Percentiles rank a stretch among this genome's conserved stretches.
Conservation (phyloP, 2,113 vertebrate species). For the Podocnemis expansa region DNA sequence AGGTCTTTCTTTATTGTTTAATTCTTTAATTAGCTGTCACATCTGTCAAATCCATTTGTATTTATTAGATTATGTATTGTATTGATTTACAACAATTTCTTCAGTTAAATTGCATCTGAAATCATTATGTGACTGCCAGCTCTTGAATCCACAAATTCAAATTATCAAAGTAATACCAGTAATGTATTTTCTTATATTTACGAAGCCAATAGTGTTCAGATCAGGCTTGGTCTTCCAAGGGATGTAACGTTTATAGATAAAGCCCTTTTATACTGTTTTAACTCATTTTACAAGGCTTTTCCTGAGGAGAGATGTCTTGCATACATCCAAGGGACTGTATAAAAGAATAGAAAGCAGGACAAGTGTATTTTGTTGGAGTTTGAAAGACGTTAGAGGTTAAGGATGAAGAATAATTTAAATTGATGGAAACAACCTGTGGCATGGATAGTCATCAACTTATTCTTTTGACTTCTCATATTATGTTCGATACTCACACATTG, state of each 20-base stretch:
- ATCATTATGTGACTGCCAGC: background rate
- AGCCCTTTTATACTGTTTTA: background rate
- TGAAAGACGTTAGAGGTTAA: background rate
- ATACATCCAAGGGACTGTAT: background rate
- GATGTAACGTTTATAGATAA: background rate
- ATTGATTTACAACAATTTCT: slow-evolving; percentile 5
- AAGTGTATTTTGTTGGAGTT: background rate
- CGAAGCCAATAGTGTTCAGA: background rate
- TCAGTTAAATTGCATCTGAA: background rate
- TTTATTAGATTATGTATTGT: background rate
- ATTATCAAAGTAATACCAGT: background rate
- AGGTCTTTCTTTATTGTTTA: slow-evolving; percentile 31
- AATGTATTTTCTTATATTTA: background rate
- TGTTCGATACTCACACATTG: no score
- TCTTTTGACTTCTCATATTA: no score
- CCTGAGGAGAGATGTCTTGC: background rate
- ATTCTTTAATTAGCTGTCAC: slow-evolving; percentile 25
- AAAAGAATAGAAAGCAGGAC: background rate
- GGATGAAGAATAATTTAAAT: no score
- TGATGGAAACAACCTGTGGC: no score
- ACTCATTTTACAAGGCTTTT: background rate
- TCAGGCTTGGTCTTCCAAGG: background rate
- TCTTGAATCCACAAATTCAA: background rate
- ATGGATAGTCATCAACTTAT: no score
- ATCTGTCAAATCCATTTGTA: slow-evolving; percentile 18